phyloP scores from a whole-genome alignment of 1,140 invertebrate genomes.

The Diuraphis noxia region DNA sequence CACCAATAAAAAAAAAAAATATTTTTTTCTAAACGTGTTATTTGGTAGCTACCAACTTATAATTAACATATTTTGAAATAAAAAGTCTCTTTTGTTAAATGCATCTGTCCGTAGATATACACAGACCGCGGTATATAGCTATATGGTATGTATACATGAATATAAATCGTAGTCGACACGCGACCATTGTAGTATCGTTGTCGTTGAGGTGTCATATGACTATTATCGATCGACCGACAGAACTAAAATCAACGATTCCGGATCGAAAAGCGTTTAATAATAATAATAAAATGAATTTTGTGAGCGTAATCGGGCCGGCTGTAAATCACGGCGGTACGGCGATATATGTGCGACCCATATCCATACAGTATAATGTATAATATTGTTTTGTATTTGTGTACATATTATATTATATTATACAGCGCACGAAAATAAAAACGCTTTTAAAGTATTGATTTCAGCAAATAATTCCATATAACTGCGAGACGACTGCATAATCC shows the following conservation, averaged over 20 bases:
- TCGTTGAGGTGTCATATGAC: neutral
- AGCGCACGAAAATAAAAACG: neutral
- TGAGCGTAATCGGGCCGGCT: neutral
- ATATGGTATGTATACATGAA: too few species aligned
- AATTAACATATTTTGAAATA: too few species aligned
- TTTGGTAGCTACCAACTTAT: too few species aligned
- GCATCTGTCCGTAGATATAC: too few species aligned
- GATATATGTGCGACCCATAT: neutral
- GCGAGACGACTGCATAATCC: constrained; percentile 10
- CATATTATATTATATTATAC: neutral
- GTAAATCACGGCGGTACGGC: neutral
- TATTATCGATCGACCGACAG: neutral
- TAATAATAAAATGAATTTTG: neutral
- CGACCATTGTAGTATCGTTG: too few species aligned
- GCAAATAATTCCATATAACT: neutral
- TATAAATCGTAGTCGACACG: too few species aligned
- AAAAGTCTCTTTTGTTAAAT: too few species aligned
- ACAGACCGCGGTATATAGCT: too few species aligned
- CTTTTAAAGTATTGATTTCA: constrained; percentile 27
- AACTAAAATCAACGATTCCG: neutral
- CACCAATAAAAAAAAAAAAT: too few species aligned
- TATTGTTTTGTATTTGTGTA: too few species aligned
- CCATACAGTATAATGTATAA: neutral
- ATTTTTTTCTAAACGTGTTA: too few species aligned
- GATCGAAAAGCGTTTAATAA: neutral